Evolutionary conservation across 2,113 vertebrate genomes (phyloP).

Genomic region (Montifringilla adamsi): DNA sequence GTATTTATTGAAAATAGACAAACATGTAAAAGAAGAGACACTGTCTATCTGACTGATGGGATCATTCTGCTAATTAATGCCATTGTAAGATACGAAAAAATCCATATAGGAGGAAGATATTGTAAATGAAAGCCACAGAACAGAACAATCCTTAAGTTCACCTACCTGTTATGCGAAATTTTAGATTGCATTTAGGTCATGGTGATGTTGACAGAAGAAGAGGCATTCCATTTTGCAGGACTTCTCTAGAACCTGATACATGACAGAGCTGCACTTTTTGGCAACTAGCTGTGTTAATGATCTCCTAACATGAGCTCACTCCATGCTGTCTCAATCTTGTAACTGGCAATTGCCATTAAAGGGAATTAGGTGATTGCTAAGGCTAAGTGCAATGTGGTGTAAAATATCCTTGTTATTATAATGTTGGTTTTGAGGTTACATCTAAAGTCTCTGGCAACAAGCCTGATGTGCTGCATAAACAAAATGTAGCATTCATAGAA

Average conservation of each 20-base stretch:
- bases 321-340: neutral
- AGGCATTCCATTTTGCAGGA: neutral
- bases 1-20: neutral
- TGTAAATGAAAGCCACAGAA: neutral
- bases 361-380: neutral
- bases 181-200: neutral
- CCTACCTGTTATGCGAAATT: neutral
- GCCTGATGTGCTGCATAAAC: neutral
- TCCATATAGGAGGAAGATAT: neutral
- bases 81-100: neutral
- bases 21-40: neutral
- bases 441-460: neutral
- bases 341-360: neutral
- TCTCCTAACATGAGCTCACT: neutral
- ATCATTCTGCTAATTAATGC: neutral
- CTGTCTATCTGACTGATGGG: neutral
- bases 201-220: neutral
- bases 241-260: neutral
- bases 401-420: constrained; percentile 9
- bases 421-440: neutral
- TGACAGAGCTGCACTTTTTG: neutral
- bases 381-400: neutral
- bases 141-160: neutral
- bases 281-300: neutral
- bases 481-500: neutral